These are phyloP conservation scores for Grallaria varia DNA, from an alignment of 2,113 vertebrate species.

Conservation along the genomic window DNA sequence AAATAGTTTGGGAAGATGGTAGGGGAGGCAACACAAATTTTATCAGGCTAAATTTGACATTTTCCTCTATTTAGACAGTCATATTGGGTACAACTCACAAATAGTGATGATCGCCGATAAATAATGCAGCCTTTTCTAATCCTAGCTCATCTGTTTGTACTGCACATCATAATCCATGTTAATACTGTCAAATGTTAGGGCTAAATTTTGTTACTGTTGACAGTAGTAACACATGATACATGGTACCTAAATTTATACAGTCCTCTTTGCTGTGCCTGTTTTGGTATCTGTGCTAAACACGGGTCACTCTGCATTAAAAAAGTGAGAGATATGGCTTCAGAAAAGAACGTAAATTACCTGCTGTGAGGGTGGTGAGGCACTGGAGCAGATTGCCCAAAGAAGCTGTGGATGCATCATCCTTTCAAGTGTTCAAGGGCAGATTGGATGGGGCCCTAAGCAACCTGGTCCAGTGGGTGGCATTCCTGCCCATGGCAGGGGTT, in stretches of 20 bases:
- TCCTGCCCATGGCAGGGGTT: neutral
- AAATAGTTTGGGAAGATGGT: neutral
- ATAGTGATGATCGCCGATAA: neutral
- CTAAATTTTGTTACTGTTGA: neutral
- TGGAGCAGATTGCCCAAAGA: neutral
- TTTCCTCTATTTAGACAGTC: neutral
- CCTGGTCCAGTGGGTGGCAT: too few relatives aligned
- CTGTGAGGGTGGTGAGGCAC: neutral
- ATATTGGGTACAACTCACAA: neutral
- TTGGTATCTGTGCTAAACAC: neutral
- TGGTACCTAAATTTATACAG: neutral
- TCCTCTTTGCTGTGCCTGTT: neutral
- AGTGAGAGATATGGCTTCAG: neutral
- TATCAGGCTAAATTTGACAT: neutral
- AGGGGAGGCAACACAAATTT: neutral
- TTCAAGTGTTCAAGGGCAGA: neutral
- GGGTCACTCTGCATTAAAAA: neutral
- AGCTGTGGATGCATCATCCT: neutral
- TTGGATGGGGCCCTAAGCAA: neutral
- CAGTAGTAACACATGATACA: neutral
- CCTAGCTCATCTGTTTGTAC: neutral
- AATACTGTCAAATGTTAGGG: neutral
- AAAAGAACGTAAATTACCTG: neutral
- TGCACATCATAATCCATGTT: neutral
- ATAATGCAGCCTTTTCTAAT: neutral